Evolutionary conservation across 2,888 invertebrate species (phyloP).

Genomic region (Siphonodentalium dalli): DNA sequence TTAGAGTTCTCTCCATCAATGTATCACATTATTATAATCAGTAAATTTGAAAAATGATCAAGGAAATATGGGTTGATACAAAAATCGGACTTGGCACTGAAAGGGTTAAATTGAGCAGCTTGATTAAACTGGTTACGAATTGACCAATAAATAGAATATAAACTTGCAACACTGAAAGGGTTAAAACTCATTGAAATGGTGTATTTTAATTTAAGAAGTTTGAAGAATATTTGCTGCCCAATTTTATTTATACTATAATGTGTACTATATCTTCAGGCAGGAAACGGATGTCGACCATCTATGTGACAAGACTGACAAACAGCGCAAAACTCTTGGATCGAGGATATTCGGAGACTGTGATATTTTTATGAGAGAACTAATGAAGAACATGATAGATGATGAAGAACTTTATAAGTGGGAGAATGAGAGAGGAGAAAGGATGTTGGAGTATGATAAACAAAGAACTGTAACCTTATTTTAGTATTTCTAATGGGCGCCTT

Average conservation of each 20-base stretch:
- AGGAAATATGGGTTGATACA: no score
- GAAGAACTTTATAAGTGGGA: conserved; percentile 39
- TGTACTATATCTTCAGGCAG: conserved; percentile 36
- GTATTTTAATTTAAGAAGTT: no score
- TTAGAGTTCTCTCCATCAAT: no score
- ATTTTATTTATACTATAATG: background rate
- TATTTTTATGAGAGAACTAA: conserved; percentile 41
- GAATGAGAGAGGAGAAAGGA: conserved; percentile 29
- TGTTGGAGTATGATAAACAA: conserved; percentile 34
- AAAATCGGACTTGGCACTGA: no score
- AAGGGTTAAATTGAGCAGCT: background rate
- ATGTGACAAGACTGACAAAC: conserved; percentile 15
- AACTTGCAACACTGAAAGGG: background rate
- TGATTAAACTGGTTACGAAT: background rate
- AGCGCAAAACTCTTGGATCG: conserved; percentile 29
- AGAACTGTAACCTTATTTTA: background rate
- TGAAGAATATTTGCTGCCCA: no score
- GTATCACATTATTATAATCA: no score
- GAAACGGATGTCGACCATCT: conserved; percentile 38
- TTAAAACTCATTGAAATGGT: background rate
- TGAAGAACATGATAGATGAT: conserved; percentile 33
- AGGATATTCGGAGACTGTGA: conserved; percentile 55
- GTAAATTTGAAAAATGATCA: no score
- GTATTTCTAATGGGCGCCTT: no score
- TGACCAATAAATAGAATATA: background rate